Base-by-base conservation (phyloP, 2,113 vertebrate genomes). In the Dasyurus viverrinus region DNA sequence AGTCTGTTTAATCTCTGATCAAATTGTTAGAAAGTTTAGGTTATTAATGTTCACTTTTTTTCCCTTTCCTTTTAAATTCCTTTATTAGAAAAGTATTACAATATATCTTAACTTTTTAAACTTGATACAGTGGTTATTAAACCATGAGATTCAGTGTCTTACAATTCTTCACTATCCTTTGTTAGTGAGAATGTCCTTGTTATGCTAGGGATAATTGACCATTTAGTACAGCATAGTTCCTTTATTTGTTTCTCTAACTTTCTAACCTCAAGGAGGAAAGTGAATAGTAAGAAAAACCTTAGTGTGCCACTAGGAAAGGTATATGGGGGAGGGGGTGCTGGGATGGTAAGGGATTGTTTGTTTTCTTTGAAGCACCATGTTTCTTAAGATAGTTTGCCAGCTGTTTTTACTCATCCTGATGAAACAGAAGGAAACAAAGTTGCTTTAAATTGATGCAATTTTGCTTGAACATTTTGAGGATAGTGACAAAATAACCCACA, bases 361-460 rank as follows among this genome's bases (percentile, higher is more conserved):
- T 90, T n/a, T 55, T 94, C 47, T 90, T 84, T 19, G 92, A 97
- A 91, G 68, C 19, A 30, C 30, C 48, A 76, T 89, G 25, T 89
- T 95, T 84, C 36, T 92, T 11, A 27, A 0, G 52, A 89, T 90
- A 36, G 90, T 23, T 89, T 96, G 10, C 68, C 19, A 84, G n/a
- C 36, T 84, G 68, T 42, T 8, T n/a, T 84, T 84, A 84, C 68
- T 90, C 42, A 1, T 93, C 48, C 24, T 0, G 6, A 0, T 7
- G 57, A 92, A 89, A 42, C n/a, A 26, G 26, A 3, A 89, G 2
- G 1, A 84, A 89, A 8, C 0, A 0, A 54, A n/a, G 30, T 42
- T 89, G 54, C 30, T 54, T 50, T 36, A 95, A 89, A 92, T 14
- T 6, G 2, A 8, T 93, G 57, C 91, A 55, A 5, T 90, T 97